Conservation (phyloP, 2,797 vertebrate genomes). For the Gymnodraco acuticeps region DNA sequence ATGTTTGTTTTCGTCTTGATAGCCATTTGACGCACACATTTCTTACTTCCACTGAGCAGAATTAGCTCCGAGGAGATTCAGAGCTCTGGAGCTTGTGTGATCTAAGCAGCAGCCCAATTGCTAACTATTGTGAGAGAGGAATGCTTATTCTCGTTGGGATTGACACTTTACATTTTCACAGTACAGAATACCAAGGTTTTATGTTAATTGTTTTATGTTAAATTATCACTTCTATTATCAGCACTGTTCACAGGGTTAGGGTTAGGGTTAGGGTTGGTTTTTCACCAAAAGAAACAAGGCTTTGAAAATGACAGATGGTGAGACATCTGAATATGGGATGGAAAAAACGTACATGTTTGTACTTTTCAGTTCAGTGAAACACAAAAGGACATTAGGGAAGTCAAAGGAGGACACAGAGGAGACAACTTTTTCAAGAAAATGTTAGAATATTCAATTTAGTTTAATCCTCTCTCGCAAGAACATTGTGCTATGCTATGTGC, state of each 20-base stretch:
- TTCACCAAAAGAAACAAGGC: background rate
- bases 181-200: background rate
- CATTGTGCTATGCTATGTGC: background rate
- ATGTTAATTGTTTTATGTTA: constrained; percentile 1
- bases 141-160: background rate
- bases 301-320: constrained; percentile 13
- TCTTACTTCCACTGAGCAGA: background rate
- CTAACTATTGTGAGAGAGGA: background rate
- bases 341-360: background rate
- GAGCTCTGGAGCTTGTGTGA: background rate
- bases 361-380: background rate
- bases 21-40: background rate
- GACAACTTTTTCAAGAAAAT: constrained; percentile 17
- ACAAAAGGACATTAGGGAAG: background rate
- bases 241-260: too few relatives aligned
- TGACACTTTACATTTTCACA: background rate
- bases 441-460: constrained; percentile 5
- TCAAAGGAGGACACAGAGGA: constrained; percentile 6
- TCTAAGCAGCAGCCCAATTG: background rate
- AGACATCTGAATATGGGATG: constrained; percentile 1
- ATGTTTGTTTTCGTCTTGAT: background rate
- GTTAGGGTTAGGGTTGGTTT: too few relatives aligned
- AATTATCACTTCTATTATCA: constrained; percentile 1
- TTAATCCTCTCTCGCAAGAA: background rate
- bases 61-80: background rate